Evolutionary conservation across 2,113 vertebrate genomes (phyloP).

Genomic region (Rhizomys pruinosus): DNA sequence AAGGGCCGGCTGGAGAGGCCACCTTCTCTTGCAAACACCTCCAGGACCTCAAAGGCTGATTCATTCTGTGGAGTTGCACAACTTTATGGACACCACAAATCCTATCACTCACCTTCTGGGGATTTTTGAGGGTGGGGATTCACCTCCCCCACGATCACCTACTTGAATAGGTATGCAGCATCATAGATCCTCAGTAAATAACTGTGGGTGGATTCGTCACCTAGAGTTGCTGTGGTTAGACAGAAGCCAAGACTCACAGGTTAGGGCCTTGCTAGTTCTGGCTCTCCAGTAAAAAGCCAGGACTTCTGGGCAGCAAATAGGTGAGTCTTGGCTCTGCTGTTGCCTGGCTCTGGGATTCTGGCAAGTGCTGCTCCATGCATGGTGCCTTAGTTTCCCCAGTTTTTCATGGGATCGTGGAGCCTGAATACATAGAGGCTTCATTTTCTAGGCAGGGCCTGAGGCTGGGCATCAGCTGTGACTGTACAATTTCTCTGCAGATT

Average conservation of each 20-base stretch:
- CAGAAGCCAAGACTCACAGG: not conserved
- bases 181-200: constrained; percentile 26
- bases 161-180: constrained; percentile 10
- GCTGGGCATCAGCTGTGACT: not conserved
- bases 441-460: not conserved
- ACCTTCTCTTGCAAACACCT: not conserved
- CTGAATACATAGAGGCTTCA: not conserved
- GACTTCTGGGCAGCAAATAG: not conserved
- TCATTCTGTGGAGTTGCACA: constrained; percentile 1
- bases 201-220: not conserved
- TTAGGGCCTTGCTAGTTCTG: not conserved
- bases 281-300: not conserved
- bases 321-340: not conserved
- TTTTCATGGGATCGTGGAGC: not conserved
- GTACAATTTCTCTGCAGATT: not conserved
- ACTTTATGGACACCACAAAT: constrained; percentile 14
- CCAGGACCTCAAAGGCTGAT: not conserved
- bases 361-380: not conserved
- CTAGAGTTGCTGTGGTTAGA: not conserved
- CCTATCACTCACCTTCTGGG: not conserved
- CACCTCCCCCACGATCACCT: not conserved
- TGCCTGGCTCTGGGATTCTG: not conserved
- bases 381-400: not conserved
- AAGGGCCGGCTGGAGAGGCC: not conserved
- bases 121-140: constrained; percentile 25